Conservation (phyloP, 2,113 vertebrate genomes). For the Pomatorhinus ruficollis region DNA sequence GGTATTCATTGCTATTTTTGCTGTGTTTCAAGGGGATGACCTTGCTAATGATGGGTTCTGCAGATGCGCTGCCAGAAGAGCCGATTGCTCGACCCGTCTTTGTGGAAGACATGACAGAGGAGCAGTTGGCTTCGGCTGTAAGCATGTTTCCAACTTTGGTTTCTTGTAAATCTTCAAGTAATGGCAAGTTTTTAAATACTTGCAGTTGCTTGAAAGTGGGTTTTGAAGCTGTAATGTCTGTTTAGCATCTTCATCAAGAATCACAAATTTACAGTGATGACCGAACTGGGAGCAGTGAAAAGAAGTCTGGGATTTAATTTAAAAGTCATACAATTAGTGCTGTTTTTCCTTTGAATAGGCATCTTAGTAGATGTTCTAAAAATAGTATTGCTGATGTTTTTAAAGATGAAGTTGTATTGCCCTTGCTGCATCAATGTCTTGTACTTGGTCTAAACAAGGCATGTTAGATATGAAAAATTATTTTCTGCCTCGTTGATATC, state of each 20-base stretch:
- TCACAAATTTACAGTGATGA: accelerated
- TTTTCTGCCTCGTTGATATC: not conserved
- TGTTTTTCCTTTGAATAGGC: not conserved
- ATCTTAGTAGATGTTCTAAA: not conserved
- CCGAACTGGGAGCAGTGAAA: not conserved
- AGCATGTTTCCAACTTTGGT: conserved; percentile 26
- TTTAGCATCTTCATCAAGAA: not conserved
- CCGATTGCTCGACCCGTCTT: conserved; percentile 91
- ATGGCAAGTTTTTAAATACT: not conserved
- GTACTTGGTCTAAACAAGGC: not conserved
- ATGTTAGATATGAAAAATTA: not conserved
- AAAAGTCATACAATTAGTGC: not conserved
- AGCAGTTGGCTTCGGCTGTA: conserved; percentile 97
- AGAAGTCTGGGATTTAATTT: not conserved
- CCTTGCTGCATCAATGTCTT: not conserved
- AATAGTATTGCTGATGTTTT: not conserved
- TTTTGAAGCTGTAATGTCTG: not conserved
- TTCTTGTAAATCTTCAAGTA: not conserved
- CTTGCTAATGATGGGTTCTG: conserved; percentile 96
- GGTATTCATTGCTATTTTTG: not conserved
- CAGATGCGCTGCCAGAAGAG: conserved; percentile 93
- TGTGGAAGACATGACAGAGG: conserved; percentile 98
- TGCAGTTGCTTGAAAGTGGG: not conserved
- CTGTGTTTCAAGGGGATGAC: conserved; percentile 89
- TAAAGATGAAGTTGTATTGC: not conserved